A percentile compares a stretch with the other conserved stretches of the same genome.
phyloP scores from a whole-genome alignment of 1,140 invertebrate species.

The Sinonovacula constricta region DNA sequence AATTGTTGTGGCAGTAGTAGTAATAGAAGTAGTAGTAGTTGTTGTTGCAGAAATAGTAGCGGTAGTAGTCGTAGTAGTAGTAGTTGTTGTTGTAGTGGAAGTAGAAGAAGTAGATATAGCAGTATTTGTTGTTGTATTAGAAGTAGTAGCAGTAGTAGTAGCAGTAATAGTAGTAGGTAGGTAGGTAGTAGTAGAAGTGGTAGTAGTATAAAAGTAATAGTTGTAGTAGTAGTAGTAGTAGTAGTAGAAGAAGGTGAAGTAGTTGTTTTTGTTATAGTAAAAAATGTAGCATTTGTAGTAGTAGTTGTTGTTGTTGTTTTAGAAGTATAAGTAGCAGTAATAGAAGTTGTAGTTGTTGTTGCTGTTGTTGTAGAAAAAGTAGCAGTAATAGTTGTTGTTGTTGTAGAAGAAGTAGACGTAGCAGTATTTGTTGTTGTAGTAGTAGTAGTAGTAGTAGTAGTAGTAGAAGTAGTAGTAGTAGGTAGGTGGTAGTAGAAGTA shows the following conservation, averaged over 20 bases:
- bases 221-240: too few species aligned
- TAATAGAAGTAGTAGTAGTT: constrained; percentile 1
- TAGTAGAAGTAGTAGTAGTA: constrained; percentile 49
- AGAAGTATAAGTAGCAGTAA: constrained; percentile 9
- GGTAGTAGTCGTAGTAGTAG: too few species aligned
- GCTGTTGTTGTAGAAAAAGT: constrained; percentile 10
- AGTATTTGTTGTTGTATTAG: too few species aligned
- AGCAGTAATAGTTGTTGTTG: constrained; percentile 17
- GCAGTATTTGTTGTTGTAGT: constrained; percentile 42
- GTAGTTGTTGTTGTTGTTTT: constrained; percentile 20
- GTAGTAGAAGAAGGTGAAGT: too few species aligned
- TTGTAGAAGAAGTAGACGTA: constrained; percentile 16
- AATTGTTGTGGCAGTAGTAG: constrained; percentile 33
- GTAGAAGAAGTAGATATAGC: constrained; percentile 8
- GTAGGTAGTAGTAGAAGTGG: too few species aligned
- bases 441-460: constrained; percentile 49
- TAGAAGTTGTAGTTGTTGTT: constrained; percentile 14
- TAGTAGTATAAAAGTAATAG: too few species aligned
- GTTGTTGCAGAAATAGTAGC: background rate
- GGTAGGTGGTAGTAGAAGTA: constrained; percentile 48
- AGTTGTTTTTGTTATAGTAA: too few species aligned
- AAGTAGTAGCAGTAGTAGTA: too few species aligned
- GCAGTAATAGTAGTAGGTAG: too few species aligned
- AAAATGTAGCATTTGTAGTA: too few species aligned
- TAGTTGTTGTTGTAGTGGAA: constrained; percentile 20